A percentile compares a stretch with the other conserved stretches of the same genome.
Evolutionary conservation across 1,140 invertebrate species (phyloP).

Genomic region (Mactra quadrangularis): DNA sequence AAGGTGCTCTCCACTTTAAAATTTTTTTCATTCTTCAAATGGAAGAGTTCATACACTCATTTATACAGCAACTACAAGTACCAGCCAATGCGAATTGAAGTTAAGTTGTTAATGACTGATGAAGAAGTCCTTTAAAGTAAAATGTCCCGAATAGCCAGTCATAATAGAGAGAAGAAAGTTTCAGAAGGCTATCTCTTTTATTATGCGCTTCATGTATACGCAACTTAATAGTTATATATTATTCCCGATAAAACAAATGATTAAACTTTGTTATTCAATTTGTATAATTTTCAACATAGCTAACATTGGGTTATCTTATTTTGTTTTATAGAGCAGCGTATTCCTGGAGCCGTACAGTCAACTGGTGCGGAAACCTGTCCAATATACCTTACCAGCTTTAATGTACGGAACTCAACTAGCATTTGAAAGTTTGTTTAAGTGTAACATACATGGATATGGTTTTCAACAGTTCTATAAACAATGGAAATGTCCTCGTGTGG

Average conservation of each 20-base stretch:
- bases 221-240: too few species aligned
- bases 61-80: neutral
- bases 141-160: too few species aligned
- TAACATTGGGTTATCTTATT: too few species aligned
- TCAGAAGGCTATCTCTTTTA: too few species aligned
- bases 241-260: too few species aligned
- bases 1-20: neutral
- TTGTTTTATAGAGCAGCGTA: constrained; percentile 59
- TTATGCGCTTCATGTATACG: too few species aligned
- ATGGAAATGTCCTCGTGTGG: constrained; percentile 62
- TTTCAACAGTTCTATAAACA: constrained; percentile 63
- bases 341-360: constrained; percentile 64
- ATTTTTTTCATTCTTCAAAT: neutral
- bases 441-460: constrained; percentile 61
- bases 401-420: constrained; percentile 66
- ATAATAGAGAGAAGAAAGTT: too few species aligned
- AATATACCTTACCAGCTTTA: constrained; percentile 55
- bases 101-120: too few species aligned
- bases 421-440: constrained; percentile 43
- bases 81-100: neutral
- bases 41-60: neutral
- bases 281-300: too few species aligned
- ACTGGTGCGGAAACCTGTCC: constrained; percentile 1
- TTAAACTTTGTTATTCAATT: too few species aligned
- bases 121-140: too few species aligned